These are phyloP conservation scores for Porites lobata DNA, from an alignment of 92 coral and sea anemone genomes.

Conservation along the genomic window DNA sequence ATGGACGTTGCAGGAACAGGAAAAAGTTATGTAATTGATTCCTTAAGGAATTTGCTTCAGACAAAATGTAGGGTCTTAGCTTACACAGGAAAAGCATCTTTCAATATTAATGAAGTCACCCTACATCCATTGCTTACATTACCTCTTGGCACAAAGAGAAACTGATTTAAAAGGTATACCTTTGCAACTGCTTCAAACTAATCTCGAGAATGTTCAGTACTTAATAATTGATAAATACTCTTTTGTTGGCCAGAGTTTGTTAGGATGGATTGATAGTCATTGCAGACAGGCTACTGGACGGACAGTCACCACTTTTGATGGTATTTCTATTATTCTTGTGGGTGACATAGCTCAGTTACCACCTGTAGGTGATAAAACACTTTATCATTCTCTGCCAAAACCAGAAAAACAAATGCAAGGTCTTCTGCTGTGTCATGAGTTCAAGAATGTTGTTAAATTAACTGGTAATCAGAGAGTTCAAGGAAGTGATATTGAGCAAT, in stretches of 20 bases:
- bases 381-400: constrained; percentile 44
- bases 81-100: constrained; percentile 53
- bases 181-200: constrained; percentile 41
- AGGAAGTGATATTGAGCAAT: constrained; percentile 31
- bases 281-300: constrained; percentile 45
- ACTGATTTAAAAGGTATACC: constrained; percentile 41
- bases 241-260: constrained; percentile 32
- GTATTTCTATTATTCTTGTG: constrained; percentile 46
- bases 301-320: constrained; percentile 38
- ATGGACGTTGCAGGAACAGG: constrained; percentile 47
- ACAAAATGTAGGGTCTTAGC: constrained; percentile 46
- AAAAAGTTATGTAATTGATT: constrained; percentile 45
- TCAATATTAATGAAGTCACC: constrained; percentile 43
- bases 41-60: constrained; percentile 38
- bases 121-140: constrained; percentile 48
- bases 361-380: constrained; percentile 6
- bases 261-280: constrained; percentile 49
- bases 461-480: constrained; percentile 45
- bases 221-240: constrained; percentile 37
- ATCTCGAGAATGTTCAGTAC: constrained; percentile 20
- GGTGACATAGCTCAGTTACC: constrained; percentile 51
- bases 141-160: constrained; percentile 30
- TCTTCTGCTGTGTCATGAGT: constrained; percentile 33
- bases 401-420: constrained; percentile 24
- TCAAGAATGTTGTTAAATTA: constrained; percentile 30